Evolutionary conservation across 2,888 invertebrate genomes (phyloP).

Genomic region (Plemyria rubiginata): DNA sequence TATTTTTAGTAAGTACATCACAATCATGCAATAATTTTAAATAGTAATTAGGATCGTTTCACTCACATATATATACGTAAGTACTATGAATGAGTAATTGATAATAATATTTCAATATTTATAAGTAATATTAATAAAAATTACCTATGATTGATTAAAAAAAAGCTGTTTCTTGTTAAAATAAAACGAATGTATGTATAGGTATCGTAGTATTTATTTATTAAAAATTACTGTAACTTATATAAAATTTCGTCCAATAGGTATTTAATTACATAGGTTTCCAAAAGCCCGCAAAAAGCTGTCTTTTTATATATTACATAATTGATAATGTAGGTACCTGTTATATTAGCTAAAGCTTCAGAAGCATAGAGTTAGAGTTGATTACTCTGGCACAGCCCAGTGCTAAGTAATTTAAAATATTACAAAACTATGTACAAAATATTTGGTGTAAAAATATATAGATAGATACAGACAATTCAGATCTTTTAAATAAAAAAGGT

Average conservation of each 20-base stretch:
- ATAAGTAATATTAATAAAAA: background rate
- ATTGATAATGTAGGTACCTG: constrained; percentile 62
- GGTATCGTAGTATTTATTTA: constrained; percentile 65
- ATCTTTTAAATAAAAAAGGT: constrained; percentile 69
- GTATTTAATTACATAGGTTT: constrained; percentile 49
- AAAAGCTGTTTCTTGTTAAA: constrained; percentile 38
- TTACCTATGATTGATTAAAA: background rate
- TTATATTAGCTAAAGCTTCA: constrained; percentile 73
- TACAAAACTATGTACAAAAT: constrained; percentile 79
- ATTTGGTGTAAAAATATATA: constrained; percentile 76
- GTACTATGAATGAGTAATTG: too few relatives aligned
- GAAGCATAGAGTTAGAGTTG: constrained; percentile 73
- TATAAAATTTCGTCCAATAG: constrained; percentile 62
- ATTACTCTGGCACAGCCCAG: constrained; percentile 67
- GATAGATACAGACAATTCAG: constrained; percentile 71
- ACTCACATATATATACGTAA: too few relatives aligned
- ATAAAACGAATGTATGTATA: constrained; percentile 45
- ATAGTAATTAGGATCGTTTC: too few relatives aligned
- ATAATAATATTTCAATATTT: too few relatives aligned
- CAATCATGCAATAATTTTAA: too few relatives aligned
- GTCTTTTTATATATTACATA: constrained; percentile 64
- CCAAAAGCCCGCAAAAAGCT: constrained; percentile 78
- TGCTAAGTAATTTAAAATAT: constrained; percentile 55
- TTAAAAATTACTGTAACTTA: constrained; percentile 74
- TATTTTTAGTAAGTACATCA: too few relatives aligned